Evolutionary conservation across 37 sponge, comb jelly and placozoan genomes (phyloP).

Genomic region (Lycopodina hypogea): DNA sequence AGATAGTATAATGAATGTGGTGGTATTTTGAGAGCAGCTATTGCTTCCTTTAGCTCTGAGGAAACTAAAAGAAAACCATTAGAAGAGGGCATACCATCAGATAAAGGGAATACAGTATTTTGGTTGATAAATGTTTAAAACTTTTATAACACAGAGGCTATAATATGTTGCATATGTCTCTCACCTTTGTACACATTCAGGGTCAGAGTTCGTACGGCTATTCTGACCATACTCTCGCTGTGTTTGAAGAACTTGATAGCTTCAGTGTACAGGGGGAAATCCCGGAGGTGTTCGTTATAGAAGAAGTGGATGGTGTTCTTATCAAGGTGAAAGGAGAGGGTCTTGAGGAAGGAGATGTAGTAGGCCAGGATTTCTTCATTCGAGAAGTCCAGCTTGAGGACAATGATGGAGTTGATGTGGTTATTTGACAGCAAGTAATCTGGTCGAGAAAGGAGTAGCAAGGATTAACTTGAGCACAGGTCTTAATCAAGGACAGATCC

Average conservation of each 20-base stretch:
- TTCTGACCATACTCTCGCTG: constrained; percentile 97
- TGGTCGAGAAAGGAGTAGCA: no score
- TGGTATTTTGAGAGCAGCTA: no score
- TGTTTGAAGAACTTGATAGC: constrained; percentile 99
- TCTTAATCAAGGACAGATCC: no score
- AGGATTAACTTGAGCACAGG: no score
- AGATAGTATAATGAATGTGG: no score
- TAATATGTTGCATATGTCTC: no score
- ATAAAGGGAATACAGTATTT: no score
- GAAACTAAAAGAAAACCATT: no score
- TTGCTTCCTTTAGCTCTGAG: no score
- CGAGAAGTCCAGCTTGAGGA: constrained; percentile 90
- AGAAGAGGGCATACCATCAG: no score
- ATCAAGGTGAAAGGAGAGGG: constrained; percentile 95
- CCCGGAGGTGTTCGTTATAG: constrained; percentile 97
- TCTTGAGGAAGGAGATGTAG: constrained; percentile 99
- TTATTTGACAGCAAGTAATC: constrained; percentile 98
- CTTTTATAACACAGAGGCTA: no score
- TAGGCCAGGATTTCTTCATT: constrained; percentile 98
- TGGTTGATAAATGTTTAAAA: no score
- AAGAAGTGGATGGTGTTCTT: constrained; percentile 97
- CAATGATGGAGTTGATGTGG: constrained; percentile 95
- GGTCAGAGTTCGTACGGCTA: constrained; percentile 95
- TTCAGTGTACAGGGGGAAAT: constrained; percentile 98
- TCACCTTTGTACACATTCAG: constrained; percentile 93